Base-by-base conservation (phyloP, 1,140 invertebrate genomes). In the Latrodectus geometricus region DNA sequence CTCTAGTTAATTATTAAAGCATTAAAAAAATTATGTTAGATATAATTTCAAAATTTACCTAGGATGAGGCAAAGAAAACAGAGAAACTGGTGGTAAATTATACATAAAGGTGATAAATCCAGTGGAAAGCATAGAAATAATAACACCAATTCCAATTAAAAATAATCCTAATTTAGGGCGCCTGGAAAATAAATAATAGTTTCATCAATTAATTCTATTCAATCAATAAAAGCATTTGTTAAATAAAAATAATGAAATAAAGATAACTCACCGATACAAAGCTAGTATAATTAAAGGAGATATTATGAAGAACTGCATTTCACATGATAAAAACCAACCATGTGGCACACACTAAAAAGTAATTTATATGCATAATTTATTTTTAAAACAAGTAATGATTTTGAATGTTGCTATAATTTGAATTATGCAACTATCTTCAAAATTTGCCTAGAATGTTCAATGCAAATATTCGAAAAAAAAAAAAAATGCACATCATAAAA, bases 291-390 rank as follows among this genome's bases (percentile, higher is more conserved):
- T 78, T 8, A 90, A 20, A 14, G 90, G 90, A 52, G 88, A 88
- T 56, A 90, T 88, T 8, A 90, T 35, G 65, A 89, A 90, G 78
- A 90, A 90, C 83, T 90, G 90, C 86, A 90, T 89, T 65, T 90
- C 90, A 76, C 89, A 89, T 0, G 89, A 90, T 72, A 90, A 87
- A 88, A 89, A 90, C 89, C 89, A 90, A n/a, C 90, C 88, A 86
- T 89, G 89, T 14, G 82, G 78, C 75, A 90, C 88, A 85, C 90
- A 90, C 88, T 88, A 80, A 80, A 65, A 61, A 76, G 7, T 35
- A 35, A 35, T 35, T 35, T 35, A 35, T 35, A 35, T n/a, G 35
- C 35, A 35, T 35, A 35, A 35, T 35, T 35, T 35, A 35, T 35
- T 35, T n/a, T n/a, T n/a, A n/a, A 35, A 35, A 35, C 35, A 35